phyloP scores from a whole-genome alignment of 1,140 invertebrate genomes.

The Telenomus remus region DNA sequence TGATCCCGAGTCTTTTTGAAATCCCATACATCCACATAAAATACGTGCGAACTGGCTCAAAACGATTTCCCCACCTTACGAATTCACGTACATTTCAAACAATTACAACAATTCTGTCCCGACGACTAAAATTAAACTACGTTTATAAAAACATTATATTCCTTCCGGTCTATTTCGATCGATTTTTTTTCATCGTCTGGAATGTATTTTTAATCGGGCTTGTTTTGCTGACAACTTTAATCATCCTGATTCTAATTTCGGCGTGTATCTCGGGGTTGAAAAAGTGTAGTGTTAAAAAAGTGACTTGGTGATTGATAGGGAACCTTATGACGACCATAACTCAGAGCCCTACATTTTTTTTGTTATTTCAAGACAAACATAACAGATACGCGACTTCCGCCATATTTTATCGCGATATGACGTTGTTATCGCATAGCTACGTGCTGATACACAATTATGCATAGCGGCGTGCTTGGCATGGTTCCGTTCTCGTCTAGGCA shows the following conservation, averaged over 20 bases:
- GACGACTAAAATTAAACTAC: too few species aligned
- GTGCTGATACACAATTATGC: conserved; percentile 77
- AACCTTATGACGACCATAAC: conserved; percentile 24
- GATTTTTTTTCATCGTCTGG: too few species aligned
- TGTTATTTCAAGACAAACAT: conserved; percentile 55
- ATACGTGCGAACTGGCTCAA: conserved; percentile 36
- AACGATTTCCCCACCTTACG: conserved; percentile 17
- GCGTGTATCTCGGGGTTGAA: background rate
- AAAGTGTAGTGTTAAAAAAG: too few species aligned
- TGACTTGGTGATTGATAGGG: too few species aligned
- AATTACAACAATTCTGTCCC: too few species aligned
- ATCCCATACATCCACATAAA: conserved; percentile 50
- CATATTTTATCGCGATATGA: conserved; percentile 74
- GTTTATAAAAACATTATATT: too few species aligned
- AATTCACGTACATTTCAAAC: too few species aligned
- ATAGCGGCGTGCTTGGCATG: conserved; percentile 67
- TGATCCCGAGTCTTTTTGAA: conserved; percentile 55
- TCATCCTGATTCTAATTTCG: too few species aligned
- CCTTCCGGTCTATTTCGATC: too few species aligned
- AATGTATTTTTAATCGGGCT: too few species aligned
- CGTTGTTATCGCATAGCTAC: conserved; percentile 66
- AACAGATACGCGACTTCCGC: conserved; percentile 56
- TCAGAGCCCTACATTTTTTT: conserved; percentile 51
- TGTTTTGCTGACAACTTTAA: conserved; percentile 6
- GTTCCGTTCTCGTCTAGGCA: conserved; percentile 57